Conservation (phyloP, 1,140 invertebrate species). For the Ostrea denselamellosa region DNA sequence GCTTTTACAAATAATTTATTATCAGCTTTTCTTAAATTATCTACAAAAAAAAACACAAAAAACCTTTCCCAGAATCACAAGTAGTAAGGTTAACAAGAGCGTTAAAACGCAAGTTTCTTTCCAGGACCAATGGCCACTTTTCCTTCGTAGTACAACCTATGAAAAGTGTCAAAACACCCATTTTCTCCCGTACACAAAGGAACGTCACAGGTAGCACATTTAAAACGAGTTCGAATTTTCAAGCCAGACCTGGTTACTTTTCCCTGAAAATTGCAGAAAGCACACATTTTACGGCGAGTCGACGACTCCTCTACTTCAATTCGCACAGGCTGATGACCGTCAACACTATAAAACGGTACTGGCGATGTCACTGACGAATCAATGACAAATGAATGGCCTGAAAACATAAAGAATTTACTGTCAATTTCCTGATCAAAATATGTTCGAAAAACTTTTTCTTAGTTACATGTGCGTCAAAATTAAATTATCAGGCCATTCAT, state of each 20-base stretch:
- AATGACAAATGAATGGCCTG: constrained; percentile 40
- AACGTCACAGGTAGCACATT: constrained; percentile 54
- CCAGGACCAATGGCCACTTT: not conserved
- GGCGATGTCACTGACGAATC: constrained; percentile 3
- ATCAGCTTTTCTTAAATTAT: not conserved
- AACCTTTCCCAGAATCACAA: not conserved
- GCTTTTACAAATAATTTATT: not conserved
- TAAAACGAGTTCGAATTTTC: constrained; percentile 51
- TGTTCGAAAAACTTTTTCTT: not conserved
- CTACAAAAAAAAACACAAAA: not conserved
- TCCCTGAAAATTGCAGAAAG: constrained; percentile 41
- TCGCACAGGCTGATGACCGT: constrained; percentile 26
- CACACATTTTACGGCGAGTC: constrained; percentile 44
- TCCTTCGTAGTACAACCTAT: constrained; percentile 34
- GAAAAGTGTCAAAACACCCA: constrained; percentile 47
- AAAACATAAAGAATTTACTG: constrained; percentile 40
- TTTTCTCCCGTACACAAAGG: constrained; percentile 52
- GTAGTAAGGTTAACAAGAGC: not conserved
- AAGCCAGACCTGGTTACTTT: constrained; percentile 50
- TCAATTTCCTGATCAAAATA: not conserved
- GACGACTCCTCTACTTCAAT: constrained; percentile 29
- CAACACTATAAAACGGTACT: not conserved
- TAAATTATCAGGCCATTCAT: constrained; percentile 23
- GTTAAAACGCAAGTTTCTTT: constrained; percentile 5
- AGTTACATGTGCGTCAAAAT: not conserved